Conservation (phyloP, 1,140 invertebrate species). For the Conopomorpha cramerella region DNA sequence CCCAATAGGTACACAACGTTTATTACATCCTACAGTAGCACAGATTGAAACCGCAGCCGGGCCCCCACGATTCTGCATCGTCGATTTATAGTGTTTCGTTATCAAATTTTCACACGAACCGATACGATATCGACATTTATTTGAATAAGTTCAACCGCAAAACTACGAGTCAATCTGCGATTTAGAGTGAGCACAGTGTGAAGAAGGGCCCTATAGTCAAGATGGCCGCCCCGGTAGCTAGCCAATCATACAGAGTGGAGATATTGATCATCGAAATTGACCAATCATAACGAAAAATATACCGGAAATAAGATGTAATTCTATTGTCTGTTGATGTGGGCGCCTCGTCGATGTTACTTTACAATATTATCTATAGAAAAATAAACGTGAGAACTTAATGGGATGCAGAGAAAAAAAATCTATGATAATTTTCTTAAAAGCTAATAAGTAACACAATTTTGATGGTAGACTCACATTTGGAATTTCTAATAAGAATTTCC, state of each 20-base stretch:
- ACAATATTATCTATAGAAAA: no score
- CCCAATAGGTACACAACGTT: no score
- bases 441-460: no score
- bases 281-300: constrained; percentile 53
- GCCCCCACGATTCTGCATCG: constrained; percentile 42
- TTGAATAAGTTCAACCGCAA: constrained; percentile 53
- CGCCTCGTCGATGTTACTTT: no score
- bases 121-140: constrained; percentile 55
- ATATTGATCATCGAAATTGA: constrained; percentile 54
- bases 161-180: no score
- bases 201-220: constrained; percentile 5
- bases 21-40: constrained; percentile 53
- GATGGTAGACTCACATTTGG: no score
- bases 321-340: constrained; percentile 22
- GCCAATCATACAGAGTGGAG: constrained; percentile 44
- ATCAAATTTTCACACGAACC: constrained; percentile 58
- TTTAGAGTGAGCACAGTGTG: no score
- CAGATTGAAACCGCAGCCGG: constrained; percentile 48
- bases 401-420: no score
- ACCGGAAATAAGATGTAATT: constrained; percentile 55
- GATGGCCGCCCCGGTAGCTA: constrained; percentile 29
- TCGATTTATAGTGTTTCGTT: constrained; percentile 55
- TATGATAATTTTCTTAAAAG: no score
- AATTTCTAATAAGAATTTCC: no score
- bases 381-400: no score